phyloP scores from a whole-genome alignment of 2,113 vertebrate species.

The Corapipo altera region DNA sequence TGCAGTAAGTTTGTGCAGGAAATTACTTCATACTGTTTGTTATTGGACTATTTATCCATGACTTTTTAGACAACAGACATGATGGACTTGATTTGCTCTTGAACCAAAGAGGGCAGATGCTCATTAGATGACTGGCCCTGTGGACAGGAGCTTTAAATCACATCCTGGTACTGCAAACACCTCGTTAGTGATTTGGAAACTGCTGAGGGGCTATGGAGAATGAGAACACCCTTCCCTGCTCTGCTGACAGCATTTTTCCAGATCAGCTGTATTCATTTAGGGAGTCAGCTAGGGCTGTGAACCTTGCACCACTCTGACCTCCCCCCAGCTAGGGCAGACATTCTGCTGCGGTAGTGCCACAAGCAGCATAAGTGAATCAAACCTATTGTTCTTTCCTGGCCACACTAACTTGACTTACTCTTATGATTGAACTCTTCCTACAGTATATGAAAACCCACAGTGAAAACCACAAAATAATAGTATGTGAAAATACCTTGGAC shows the following conservation, averaged over 20 bases:
- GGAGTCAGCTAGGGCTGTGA: conserved; percentile 18
- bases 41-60: conserved; percentile 60
- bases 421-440: not conserved
- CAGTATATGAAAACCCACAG: not conserved
- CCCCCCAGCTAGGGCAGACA: not conserved
- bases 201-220: conserved; percentile 25
- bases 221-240: not conserved
- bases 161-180: not conserved
- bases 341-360: not conserved
- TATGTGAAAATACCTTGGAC: not conserved
- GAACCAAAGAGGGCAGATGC: not conserved
- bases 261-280: conserved; percentile 28
- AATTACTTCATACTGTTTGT: conserved; percentile 69
- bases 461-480: not conserved
- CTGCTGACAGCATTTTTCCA: not conserved
- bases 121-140: not conserved
- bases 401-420: conserved; percentile 46
- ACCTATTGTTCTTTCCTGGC: conserved; percentile 53
- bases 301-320: conserved; percentile 3
- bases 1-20: conserved; percentile 72
- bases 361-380: conserved; percentile 47
- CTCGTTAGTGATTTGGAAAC: conserved; percentile 14
- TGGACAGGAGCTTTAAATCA: not conserved
- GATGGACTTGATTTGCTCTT: not conserved
- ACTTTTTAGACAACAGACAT: not conserved